A percentile compares a stretch with the other conserved stretches of the same genome.
Conservation (phyloP, 1,140 invertebrate genomes). For the Bradynema listronoti region DNA sequence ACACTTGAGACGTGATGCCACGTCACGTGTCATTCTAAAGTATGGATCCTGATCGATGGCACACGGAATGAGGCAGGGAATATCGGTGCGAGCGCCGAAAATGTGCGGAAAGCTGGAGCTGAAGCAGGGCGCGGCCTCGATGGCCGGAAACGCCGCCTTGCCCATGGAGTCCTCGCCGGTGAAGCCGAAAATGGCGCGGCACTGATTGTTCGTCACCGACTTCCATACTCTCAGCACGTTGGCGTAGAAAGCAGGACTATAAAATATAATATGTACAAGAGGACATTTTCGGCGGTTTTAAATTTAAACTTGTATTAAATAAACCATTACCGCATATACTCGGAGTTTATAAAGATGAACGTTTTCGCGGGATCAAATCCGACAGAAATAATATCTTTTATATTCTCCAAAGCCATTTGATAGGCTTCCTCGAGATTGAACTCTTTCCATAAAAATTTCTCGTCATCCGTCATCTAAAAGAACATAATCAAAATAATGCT, state of each 20-base stretch:
- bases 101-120: slow-evolving; percentile 90
- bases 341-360: slow-evolving; percentile 90
- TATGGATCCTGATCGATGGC: slow-evolving; percentile 99
- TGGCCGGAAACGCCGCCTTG: slow-evolving; percentile 91
- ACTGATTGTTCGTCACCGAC: slow-evolving; percentile 88
- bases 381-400: slow-evolving; percentile 94
- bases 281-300: slow-evolving; percentile 6
- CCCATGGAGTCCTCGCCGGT: slow-evolving; percentile 86
- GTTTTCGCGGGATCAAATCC: slow-evolving; percentile 94
- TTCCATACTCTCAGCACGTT: slow-evolving; percentile 86
- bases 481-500: slow-evolving; percentile 7
- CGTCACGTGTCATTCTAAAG: slow-evolving; percentile 95
- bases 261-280: slow-evolving; percentile 7
- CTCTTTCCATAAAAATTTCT: slow-evolving; percentile 96
- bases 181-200: slow-evolving; percentile 89
- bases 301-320: slow-evolving; percentile 1
- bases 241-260: slow-evolving; percentile 76
- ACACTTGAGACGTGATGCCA: slow-evolving; percentile 77
- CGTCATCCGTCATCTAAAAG: slow-evolving; percentile 88
- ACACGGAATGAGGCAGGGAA: slow-evolving; percentile 89
- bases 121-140: slow-evolving; percentile 89
- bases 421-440: slow-evolving; percentile 80
- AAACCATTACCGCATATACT: slow-evolving; percentile 78
- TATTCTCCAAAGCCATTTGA: slow-evolving; percentile 78
- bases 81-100: slow-evolving; percentile 72